Percentiles rank a stretch among this genome's conserved stretches.
These are phyloP conservation scores for Paedocypris micromegethes DNA, from an alignment of 2,797 vertebrate species.

Conservation along the genomic window DNA sequence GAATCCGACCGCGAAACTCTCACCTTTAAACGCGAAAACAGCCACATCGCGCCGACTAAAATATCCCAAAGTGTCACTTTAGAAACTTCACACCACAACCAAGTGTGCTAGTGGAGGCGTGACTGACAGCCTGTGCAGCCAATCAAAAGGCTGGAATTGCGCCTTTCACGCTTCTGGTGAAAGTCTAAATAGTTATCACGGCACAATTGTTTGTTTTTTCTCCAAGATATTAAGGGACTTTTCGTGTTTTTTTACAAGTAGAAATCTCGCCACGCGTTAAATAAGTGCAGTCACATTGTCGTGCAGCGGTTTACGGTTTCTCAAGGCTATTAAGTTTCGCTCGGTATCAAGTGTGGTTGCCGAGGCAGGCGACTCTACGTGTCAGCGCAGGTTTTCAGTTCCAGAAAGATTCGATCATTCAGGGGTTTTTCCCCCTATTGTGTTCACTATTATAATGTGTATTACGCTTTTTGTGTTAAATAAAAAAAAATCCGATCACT, in stretches of 20 bases:
- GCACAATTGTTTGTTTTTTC: no score
- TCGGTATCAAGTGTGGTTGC: conserved; percentile 33
- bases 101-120: not conserved
- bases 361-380: conserved; percentile 21
- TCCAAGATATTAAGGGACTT: no score
- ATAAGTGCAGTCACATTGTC: not conserved
- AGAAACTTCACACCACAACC: conserved; percentile 20
- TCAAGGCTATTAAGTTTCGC: not conserved
- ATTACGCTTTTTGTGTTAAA: no score
- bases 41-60: conserved; percentile 41
- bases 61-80: conserved; percentile 34
- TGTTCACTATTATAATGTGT: no score
- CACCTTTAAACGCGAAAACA: conserved; percentile 33
- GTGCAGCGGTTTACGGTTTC: not conserved
- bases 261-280: not conserved
- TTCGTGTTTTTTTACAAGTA: not conserved
- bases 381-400: conserved; percentile 14
- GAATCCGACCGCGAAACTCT: conserved; percentile 9
- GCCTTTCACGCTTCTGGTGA: not conserved
- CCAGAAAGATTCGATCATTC: not conserved
- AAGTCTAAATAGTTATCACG: no score
- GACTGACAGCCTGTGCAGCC: conserved; percentile 26
- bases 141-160: conserved; percentile 8
- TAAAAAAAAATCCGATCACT: no score
- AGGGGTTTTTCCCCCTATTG: no score